Conservation (phyloP, 1,140 invertebrate genomes). For the Drosophila takahashii region DNA sequence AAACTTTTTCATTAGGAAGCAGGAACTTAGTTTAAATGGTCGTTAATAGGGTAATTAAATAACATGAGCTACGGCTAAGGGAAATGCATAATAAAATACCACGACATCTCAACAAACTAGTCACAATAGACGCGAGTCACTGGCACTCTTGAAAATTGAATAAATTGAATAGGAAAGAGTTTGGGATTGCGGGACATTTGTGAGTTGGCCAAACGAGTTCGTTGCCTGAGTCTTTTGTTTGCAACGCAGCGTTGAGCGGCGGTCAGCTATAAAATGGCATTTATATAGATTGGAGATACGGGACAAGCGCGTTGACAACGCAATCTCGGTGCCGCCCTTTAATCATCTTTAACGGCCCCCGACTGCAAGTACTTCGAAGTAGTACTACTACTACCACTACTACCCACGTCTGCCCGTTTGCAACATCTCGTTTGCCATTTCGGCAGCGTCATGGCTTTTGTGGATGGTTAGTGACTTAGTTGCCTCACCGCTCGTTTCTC, state of each 20-base stretch:
- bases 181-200: background rate
- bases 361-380: conserved; percentile 2
- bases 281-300: conserved; percentile 34
- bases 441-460: conserved; percentile 52
- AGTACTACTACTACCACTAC: background rate
- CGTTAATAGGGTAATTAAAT: conserved; percentile 5
- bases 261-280: conserved; percentile 39
- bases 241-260: background rate
- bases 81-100: background rate
- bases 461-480: conserved; percentile 36
- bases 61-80: background rate
- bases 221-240: conserved; percentile 62
- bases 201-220: conserved; percentile 56
- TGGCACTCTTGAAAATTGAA: conserved; percentile 20
- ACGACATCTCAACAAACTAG: background rate
- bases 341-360: conserved; percentile 43
- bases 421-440: conserved; percentile 53
- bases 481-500: conserved; percentile 28
- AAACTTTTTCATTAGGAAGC: background rate
- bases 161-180: conserved; percentile 13
- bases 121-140: background rate
- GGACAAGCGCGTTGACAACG: conserved; percentile 45
- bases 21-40: background rate
- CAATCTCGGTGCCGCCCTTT: conserved; percentile 61
- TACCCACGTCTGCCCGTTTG: conserved; percentile 25